These are phyloP conservation scores for Pleuronectes platessa DNA, from an alignment of 2,113 vertebrate genomes.

Conservation along the genomic window DNA sequence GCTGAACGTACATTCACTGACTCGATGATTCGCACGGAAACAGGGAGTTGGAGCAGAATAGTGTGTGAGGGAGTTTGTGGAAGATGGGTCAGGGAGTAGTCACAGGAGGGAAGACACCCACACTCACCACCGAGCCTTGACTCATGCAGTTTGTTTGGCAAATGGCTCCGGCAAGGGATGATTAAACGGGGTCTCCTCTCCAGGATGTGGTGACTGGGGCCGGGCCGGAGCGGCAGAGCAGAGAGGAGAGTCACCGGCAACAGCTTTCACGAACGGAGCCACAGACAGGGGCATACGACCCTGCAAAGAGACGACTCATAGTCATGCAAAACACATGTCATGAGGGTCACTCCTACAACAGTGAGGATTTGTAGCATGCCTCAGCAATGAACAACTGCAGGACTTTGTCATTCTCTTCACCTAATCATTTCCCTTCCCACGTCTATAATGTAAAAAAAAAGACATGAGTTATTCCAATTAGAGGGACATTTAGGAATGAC, in stretches of 20 bases:
- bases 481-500: background rate
- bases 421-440: background rate
- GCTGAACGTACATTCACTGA: constrained; percentile 38
- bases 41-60: constrained; percentile 35
- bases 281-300: constrained; percentile 24
- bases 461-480: too few species aligned
- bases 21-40: constrained; percentile 66
- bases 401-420: background rate
- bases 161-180: constrained; percentile 45
- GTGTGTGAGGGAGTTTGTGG: constrained; percentile 48
- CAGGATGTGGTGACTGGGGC: constrained; percentile 28
- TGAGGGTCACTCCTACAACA: background rate
- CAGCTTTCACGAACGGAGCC: constrained; percentile 7
- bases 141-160: constrained; percentile 69
- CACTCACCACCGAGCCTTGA: constrained; percentile 73
- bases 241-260: too few species aligned
- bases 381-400: constrained; percentile 45
- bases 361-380: constrained; percentile 46
- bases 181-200: constrained; percentile 44
- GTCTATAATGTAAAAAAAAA: background rate
- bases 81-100: constrained; percentile 71
- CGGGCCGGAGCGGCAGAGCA: background rate
- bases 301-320: constrained; percentile 17
- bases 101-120: constrained; percentile 71
- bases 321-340: constrained; percentile 13